Evolutionary conservation across 2,113 vertebrate genomes (phyloP).

Genomic region (Oceanodroma tethys): DNA sequence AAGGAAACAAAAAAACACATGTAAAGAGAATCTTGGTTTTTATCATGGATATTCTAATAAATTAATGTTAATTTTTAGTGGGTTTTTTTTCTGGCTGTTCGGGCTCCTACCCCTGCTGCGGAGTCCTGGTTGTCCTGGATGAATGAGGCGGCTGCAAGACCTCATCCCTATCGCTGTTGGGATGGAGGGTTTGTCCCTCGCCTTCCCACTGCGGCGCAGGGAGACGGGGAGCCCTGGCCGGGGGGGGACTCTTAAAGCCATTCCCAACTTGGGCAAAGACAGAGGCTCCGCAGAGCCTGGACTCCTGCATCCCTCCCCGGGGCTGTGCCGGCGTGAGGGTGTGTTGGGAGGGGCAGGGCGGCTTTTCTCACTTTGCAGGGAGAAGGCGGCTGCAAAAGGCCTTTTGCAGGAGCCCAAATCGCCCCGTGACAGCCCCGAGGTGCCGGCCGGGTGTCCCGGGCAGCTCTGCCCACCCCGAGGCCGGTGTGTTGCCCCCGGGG

Average conservation of each 20-base stretch:
- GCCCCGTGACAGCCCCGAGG: rapidly evolving
- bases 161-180: rapidly evolving
- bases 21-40: conserved; percentile 75
- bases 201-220: neutral
- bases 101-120: neutral
- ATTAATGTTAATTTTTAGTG: conserved; percentile 77
- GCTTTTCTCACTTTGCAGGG: rapidly evolving
- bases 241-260: neutral
- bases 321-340: rapidly evolving
- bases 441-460: rapidly evolving
- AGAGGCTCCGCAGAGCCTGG: rapidly evolving
- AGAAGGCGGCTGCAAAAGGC: neutral
- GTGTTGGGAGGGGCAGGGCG: neutral
- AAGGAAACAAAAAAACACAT: neutral
- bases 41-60: conserved; percentile 82
- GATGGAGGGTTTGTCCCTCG: neutral
- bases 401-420: neutral
- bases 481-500: rapidly evolving
- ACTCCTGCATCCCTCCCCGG: neutral
- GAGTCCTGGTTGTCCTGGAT: rapidly evolving
- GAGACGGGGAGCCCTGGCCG: rapidly evolving
- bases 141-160: neutral
- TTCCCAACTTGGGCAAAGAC: neutral
- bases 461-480: neutral
- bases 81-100: neutral